phyloP scores from a whole-genome alignment of 2,888 invertebrate genomes.

The Caradrina clavipalpis region DNA sequence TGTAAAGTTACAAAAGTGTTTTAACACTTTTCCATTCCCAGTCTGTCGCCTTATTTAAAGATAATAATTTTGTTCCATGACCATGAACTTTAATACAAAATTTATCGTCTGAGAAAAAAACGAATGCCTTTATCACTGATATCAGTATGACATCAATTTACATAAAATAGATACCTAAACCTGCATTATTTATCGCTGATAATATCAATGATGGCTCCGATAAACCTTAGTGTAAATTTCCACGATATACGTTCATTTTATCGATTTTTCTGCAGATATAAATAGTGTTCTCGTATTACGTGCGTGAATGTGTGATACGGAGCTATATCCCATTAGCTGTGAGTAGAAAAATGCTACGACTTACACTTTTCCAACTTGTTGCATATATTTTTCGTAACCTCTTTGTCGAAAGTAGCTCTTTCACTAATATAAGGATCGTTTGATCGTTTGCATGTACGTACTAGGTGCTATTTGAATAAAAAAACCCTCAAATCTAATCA shows the following conservation, averaged over 20 bases:
- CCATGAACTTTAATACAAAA: slow-evolving; percentile 13
- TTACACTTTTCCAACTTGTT: slow-evolving; percentile 19
- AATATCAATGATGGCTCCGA: slow-evolving; percentile 46
- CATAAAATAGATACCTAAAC: slow-evolving; percentile 36
- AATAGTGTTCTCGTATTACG: slow-evolving; percentile 35
- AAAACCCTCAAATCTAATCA: not conserved
- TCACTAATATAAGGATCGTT: not conserved
- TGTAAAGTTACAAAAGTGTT: not conserved
- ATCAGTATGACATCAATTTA: slow-evolving; percentile 43
- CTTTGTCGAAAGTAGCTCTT: not conserved
- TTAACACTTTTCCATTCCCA: slow-evolving; percentile 5
- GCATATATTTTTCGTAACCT: not conserved
- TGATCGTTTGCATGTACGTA: not conserved
- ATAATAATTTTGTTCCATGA: slow-evolving; percentile 11
- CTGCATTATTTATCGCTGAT: slow-evolving; percentile 51
- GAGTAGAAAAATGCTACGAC: slow-evolving; percentile 8
- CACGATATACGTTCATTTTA: slow-evolving; percentile 35
- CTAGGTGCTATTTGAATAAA: not conserved
- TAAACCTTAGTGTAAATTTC: slow-evolving; percentile 44
- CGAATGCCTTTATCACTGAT: slow-evolving; percentile 26
- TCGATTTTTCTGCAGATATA: slow-evolving; percentile 51
- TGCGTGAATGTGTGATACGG: slow-evolving; percentile 16
- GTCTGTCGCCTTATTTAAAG: not conserved
- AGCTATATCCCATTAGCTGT: slow-evolving; percentile 30
- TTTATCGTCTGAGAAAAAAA: slow-evolving; percentile 24